A percentile compares a stretch with the other conserved stretches of the same genome.
phyloP scores from a whole-genome alignment of 2,797 vertebrate genomes.

The Morus bassanus region DNA sequence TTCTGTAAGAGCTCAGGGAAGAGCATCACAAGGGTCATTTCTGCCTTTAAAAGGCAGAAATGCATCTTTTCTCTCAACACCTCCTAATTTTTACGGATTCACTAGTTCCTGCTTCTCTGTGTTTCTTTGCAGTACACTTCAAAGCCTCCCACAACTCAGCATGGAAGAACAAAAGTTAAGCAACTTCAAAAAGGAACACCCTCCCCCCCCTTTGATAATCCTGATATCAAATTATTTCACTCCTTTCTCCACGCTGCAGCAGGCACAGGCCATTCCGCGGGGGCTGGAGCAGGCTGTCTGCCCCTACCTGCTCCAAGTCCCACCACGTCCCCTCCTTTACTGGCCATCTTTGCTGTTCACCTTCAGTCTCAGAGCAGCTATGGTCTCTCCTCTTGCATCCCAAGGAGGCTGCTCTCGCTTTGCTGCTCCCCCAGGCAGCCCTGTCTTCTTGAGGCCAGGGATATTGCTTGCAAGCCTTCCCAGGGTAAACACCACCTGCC shows the following conservation, averaged over 20 bases:
- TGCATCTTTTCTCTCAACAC: not conserved
- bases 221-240: not conserved
- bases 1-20: not conserved
- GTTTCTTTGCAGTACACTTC: not conserved
- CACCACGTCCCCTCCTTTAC: fast-evolving
- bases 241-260: not conserved
- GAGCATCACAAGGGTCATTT: not conserved
- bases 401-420: not conserved
- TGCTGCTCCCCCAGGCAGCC: fast-evolving
- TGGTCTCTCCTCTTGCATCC: not conserved
- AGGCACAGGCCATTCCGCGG: not conserved
- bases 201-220: not conserved
- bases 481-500: not conserved
- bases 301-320: not conserved
- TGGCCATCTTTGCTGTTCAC: not conserved
- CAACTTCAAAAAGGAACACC: not conserved
- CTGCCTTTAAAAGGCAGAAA: not conserved
- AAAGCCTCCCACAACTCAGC: not conserved
- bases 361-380: not conserved
- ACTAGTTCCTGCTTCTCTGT: not conserved
- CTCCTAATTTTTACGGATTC: not conserved
- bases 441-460: not conserved
- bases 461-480: not conserved
- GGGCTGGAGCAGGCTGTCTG: not conserved
- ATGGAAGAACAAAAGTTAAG: not conserved